These are phyloP conservation scores for Cosmia trapezina DNA, from an alignment of 2,888 invertebrate species.

Conservation along the genomic window DNA sequence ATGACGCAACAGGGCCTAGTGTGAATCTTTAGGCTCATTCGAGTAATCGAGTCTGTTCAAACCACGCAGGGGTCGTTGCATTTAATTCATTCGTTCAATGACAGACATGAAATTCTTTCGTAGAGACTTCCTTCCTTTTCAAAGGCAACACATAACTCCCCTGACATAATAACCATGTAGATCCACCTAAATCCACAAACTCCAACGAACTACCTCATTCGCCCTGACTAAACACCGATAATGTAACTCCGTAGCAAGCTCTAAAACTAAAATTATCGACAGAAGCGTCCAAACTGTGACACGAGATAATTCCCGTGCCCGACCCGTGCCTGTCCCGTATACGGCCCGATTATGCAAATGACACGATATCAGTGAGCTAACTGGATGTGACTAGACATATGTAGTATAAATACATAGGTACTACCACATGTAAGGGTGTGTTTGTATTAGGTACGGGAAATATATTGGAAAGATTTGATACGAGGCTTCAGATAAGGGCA, in stretches of 20 bases:
- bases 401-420: background rate
- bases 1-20: no score
- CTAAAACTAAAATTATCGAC: conserved; percentile 57
- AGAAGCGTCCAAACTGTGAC: conserved; percentile 56
- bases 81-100: no score
- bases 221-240: conserved; percentile 45
- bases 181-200: background rate
- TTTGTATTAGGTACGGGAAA: background rate
- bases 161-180: background rate
- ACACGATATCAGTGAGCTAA: conserved; percentile 66
- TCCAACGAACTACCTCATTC: conserved; percentile 7
- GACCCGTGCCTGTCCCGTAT: conserved; percentile 32
- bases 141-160: background rate
- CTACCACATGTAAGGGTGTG: conserved; percentile 7
- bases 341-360: conserved; percentile 71
- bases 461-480: background rate
- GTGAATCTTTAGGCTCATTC: no score
- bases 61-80: no score
- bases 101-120: background rate
- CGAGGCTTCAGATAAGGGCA: no score
- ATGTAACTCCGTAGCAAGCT: conserved; percentile 16
- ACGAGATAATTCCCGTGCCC: conserved; percentile 62
- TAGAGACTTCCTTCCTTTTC: background rate
- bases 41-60: no score
- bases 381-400: conserved; percentile 55